Evolutionary conservation across 2,113 vertebrate genomes (phyloP).

Genomic region (Alaudala cheleensis): DNA sequence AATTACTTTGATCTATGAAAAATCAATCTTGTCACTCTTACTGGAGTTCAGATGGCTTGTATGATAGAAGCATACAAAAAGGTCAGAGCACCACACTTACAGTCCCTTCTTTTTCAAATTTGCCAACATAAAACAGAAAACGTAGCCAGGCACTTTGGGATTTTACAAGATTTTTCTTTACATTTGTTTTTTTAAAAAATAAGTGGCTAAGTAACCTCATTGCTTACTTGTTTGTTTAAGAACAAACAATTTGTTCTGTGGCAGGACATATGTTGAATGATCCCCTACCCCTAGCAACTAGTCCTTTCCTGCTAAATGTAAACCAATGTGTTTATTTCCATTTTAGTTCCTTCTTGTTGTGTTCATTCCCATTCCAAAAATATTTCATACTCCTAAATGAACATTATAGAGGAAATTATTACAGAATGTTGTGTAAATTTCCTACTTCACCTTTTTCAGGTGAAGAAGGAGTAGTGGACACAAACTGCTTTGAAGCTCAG

Average conservation of each 20-base stretch:
- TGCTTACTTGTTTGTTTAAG: neutral
- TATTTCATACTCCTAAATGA: neutral
- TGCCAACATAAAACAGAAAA: neutral
- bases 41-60: neutral
- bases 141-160: neutral
- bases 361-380: neutral
- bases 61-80: neutral
- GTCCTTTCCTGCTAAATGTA: neutral
- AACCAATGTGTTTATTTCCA: neutral
- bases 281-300: neutral
- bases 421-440: neutral
- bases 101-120: neutral
- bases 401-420: neutral
- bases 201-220: neutral
- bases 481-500: neutral
- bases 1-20: neutral
- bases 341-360: neutral
- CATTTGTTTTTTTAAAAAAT: neutral
- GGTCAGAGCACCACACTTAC: neutral
- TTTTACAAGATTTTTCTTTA: neutral
- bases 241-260: neutral
- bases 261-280: neutral
- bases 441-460: neutral
- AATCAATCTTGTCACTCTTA: neutral
- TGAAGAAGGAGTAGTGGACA: neutral